Evolutionary conservation across 2,888 invertebrate species (phyloP).

Genomic region (Alsophila aescularia): DNA sequence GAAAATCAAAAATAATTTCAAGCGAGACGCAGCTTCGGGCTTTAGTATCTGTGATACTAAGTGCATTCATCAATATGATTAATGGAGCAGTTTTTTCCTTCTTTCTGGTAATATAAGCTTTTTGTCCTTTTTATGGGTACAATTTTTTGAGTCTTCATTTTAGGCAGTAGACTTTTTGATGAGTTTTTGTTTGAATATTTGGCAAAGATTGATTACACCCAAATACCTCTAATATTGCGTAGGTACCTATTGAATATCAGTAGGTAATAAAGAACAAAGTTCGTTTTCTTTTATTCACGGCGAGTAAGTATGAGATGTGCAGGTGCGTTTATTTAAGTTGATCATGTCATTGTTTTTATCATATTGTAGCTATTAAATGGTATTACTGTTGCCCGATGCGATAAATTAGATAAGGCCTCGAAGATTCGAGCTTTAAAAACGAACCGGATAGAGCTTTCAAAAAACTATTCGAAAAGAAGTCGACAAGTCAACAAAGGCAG

Average conservation of each 20-base stretch:
- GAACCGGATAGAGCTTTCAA: constrained; percentile 67
- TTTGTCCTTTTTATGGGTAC: constrained; percentile 51
- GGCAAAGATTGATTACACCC: constrained; percentile 64
- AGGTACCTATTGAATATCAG: constrained; percentile 35
- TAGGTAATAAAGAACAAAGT: constrained; percentile 4
- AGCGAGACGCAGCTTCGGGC: constrained; percentile 44
- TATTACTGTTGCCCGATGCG: constrained; percentile 55
- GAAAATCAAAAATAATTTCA: constrained; percentile 53
- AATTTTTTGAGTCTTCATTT: constrained; percentile 54
- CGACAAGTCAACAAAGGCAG: constrained; percentile 78
- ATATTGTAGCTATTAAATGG: constrained; percentile 48
- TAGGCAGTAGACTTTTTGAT: constrained; percentile 52
- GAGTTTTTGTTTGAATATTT: constrained; percentile 62
- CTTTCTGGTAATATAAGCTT: constrained; percentile 60
- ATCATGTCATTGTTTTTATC: constrained; percentile 51
- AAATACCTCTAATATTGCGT: constrained; percentile 43
- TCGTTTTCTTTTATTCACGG: constrained; percentile 21
- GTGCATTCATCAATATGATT: constrained; percentile 78
- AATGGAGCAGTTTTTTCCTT: constrained; percentile 61
- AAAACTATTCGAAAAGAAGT: constrained; percentile 72
- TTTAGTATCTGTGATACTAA: constrained; percentile 61
- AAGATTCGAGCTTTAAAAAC: constrained; percentile 69
- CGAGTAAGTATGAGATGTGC: constrained; percentile 39
- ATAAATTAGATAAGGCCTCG: constrained; percentile 77
- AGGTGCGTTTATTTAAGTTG: constrained; percentile 41